Evolutionary conservation across 1,140 invertebrate genomes (phyloP).

Genomic region (Zaprionus tsacasi): DNA sequence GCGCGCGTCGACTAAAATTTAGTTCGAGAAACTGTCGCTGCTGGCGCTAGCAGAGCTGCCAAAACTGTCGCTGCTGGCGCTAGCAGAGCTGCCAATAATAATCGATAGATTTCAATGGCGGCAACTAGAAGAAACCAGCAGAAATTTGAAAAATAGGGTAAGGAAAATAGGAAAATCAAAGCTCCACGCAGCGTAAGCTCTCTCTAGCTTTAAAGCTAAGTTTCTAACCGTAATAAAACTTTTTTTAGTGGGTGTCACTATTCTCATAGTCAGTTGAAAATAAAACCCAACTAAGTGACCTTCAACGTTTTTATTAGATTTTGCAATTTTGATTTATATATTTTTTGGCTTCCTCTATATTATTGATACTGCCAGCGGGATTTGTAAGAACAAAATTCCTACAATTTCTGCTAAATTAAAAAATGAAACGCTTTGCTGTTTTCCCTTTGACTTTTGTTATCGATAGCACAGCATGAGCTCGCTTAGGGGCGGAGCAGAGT

Average conservation of each 20-base stretch:
- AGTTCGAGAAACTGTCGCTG: not conserved
- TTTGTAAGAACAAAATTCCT: no score
- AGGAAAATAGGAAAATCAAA: not conserved
- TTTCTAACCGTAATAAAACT: not conserved
- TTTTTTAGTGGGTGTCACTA: not conserved
- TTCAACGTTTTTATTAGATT: not conserved
- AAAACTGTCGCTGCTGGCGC: not conserved
- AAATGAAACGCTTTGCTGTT: not conserved
- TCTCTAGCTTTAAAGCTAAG: not conserved
- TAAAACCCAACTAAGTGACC: not conserved
- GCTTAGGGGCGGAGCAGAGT: no score
- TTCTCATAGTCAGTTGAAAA: not conserved
- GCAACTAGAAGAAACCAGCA: not conserved
- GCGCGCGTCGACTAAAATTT: not conserved
- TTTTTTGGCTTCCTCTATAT: no score
- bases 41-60: not conserved
- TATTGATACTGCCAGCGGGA: no score
- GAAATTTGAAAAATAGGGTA: not conserved
- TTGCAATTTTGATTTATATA: not conserved
- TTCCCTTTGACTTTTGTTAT: not conserved
- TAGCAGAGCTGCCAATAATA: not conserved
- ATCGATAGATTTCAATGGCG: not conserved
- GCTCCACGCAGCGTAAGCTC: not conserved
- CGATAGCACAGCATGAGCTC: no score
- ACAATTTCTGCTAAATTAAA: not conserved